Evolutionary conservation across 2,797 vertebrate species (phyloP).

Genomic region (Acanthis flammea): DNA sequence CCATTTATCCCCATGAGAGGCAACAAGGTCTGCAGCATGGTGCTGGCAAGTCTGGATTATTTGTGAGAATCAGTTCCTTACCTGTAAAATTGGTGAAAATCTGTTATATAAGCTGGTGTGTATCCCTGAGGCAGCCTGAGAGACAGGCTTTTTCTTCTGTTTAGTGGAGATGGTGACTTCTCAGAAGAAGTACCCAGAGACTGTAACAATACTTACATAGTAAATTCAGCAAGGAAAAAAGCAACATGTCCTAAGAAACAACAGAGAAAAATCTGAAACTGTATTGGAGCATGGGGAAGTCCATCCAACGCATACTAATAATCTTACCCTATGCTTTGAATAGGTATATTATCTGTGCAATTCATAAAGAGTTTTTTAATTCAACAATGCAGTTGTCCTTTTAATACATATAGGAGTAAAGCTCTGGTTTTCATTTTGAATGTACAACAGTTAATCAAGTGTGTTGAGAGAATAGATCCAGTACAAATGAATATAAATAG

Average conservation of each 20-base stretch:
- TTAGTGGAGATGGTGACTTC: neutral
- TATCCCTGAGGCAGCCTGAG: neutral
- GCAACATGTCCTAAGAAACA: neutral
- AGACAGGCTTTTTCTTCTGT: neutral
- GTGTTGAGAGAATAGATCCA: neutral
- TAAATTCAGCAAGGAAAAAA: neutral
- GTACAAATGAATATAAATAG: neutral
- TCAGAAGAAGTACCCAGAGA: neutral
- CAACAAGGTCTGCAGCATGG: neutral
- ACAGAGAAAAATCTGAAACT: neutral
- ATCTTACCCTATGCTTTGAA: neutral
- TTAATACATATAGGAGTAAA: neutral
- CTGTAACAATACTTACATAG: neutral
- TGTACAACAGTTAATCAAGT: neutral
- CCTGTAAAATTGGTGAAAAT: neutral
- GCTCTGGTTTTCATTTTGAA: neutral
- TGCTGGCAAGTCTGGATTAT: neutral
- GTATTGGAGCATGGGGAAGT: neutral
- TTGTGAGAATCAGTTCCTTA: neutral
- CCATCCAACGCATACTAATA: neutral
- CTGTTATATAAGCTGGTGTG: neutral
- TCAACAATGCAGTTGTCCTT: neutral
- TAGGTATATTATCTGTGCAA: neutral
- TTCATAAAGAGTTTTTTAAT: neutral
- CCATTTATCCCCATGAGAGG: neutral